Base-by-base conservation (phyloP, 2,888 invertebrate genomes). In the Tinea pellionella region DNA sequence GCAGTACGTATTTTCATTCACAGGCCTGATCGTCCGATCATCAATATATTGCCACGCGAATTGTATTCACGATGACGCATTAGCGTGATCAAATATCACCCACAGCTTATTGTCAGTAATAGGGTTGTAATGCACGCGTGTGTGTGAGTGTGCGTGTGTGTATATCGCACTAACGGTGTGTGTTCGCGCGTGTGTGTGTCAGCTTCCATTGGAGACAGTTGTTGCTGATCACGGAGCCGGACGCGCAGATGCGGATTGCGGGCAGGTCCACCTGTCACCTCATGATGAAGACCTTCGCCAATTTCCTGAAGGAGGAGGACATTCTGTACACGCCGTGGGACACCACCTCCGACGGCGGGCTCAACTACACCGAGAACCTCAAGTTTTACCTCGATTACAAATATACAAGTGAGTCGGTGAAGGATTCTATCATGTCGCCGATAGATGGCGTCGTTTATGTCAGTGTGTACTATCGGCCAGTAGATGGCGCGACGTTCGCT, bases 191-290 rank as follows among this genome's bases (percentile, higher is more conserved):
- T 55, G 55, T 55, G 57, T 57, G 57, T 57, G 57, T 30, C n/a
- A 93, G 94, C 63, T 91, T 89, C 78, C 69, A 87, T 42, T 94
- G 94, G 94, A 85, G 78, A 62, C 92, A 91, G 74, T 82, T 93
- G 19, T 90, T 92, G 61, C 83, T 94, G 63, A 88, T 95, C 74
- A 94, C 92, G 73, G 92, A 94, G 68, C 91, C 91, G 18, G 88
- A 91, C 63, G 92, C 92, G 0, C 91, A 93, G 70, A 77, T 88
- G 16, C 88, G 91, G 68, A 87, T 93, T 4, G 92, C 90, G 18
- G 94, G 94, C 1, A 89, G 89, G 59, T 89, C 90, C 29, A 92
- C 93, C 24, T 96, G 95, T 70, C 91, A 92, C 63, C 89, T 95
- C 62, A 91, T 92, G 82, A 92, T 93, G 89, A 90, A 91, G 65